These are phyloP conservation scores for Pyralis farinalis DNA, from an alignment of 2,888 invertebrate species.

Conservation along the genomic window DNA sequence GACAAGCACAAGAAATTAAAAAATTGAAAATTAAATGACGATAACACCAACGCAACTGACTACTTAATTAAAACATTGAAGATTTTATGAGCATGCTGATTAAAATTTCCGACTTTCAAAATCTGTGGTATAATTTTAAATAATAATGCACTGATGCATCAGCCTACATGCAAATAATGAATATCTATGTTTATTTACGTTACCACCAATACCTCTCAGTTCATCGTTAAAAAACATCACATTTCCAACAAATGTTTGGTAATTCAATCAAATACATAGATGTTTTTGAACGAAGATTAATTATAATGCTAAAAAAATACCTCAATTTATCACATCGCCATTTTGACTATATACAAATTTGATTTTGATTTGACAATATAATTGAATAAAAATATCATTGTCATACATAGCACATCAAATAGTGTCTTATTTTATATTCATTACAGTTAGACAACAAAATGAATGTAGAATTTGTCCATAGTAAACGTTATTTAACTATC, in stretches of 20 bases:
- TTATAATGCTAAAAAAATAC: too few relatives aligned
- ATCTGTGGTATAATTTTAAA: slow-evolving; percentile 19
- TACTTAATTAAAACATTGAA: slow-evolving; percentile 31
- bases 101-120: slow-evolving; percentile 20
- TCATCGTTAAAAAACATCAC: slow-evolving; percentile 53
- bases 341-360: too few relatives aligned
- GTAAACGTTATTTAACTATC: too few relatives aligned
- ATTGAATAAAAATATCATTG: too few relatives aligned
- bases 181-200: slow-evolving; percentile 41
- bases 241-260: neutral
- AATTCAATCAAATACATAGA: neutral
- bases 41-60: slow-evolving; percentile 13
- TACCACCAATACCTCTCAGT: slow-evolving; percentile 34
- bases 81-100: slow-evolving; percentile 41
- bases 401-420: neutral
- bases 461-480: too few relatives aligned
- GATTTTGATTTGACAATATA: too few relatives aligned
- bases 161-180: slow-evolving; percentile 69
- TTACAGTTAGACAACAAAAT: too few relatives aligned
- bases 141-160: slow-evolving; percentile 54
- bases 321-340: too few relatives aligned
- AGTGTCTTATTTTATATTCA: neutral
- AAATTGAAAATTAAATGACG: neutral
- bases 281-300: neutral
- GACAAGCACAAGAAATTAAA: too few relatives aligned